phyloP scores from a whole-genome alignment of 2,888 invertebrate species.

The Drosophila engyochracea region DNA sequence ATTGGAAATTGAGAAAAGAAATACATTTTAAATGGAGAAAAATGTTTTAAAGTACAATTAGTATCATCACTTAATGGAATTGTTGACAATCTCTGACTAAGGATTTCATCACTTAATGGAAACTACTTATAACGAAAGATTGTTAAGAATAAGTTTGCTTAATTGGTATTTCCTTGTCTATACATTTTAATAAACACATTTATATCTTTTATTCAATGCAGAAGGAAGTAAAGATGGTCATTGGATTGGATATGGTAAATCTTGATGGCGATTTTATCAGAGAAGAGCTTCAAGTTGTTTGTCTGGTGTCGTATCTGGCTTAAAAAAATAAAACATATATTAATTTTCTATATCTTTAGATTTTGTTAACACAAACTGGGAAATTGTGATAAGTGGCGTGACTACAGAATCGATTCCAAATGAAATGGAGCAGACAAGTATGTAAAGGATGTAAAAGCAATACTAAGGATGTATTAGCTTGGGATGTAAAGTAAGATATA shows the following conservation, averaged over 20 bases:
- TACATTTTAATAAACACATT: neutral
- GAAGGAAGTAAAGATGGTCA: neutral
- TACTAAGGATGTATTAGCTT: neutral
- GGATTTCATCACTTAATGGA: neutral
- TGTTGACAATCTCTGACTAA: rapidly evolving
- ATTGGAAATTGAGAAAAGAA: neutral
- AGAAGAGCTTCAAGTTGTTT: neutral
- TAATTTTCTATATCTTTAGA: neutral
- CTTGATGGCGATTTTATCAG: neutral
- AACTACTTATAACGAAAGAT: neutral
- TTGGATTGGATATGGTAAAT: neutral
- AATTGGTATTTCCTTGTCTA: rapidly evolving
- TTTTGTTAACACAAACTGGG: neutral
- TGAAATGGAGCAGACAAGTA: neutral
- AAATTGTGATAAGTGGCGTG: neutral
- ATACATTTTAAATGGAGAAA: too few species aligned
- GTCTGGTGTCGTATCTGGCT: neutral
- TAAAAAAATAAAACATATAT: neutral
- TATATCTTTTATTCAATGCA: neutral
- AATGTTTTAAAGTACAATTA: neutral
- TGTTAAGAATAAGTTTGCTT: too few species aligned
- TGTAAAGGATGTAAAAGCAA: neutral
- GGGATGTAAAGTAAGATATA: too few species aligned
- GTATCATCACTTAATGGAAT: neutral
- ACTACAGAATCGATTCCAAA: neutral